phyloP scores from a whole-genome alignment of 23 tunicate genomes.

The Aplidium turbinatum region DNA sequence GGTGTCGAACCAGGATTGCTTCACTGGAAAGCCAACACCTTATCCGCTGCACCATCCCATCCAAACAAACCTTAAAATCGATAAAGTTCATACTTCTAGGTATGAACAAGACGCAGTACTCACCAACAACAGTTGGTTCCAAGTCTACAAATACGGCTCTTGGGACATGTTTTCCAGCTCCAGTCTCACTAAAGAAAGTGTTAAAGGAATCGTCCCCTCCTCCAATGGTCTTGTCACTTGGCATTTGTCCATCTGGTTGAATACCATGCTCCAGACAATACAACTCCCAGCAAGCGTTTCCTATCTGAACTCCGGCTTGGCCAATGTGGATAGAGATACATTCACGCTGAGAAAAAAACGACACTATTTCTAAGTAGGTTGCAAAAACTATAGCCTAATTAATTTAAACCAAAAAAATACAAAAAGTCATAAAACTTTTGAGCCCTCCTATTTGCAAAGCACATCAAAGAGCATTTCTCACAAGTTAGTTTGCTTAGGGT shows the following conservation, averaged over 20 bases:
- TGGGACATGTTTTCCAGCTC: constrained; percentile 99
- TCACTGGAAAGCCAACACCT: no score
- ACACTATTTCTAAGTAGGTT: no score
- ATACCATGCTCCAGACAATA: constrained; percentile 98
- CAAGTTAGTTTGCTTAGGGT: no score
- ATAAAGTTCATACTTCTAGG: no score
- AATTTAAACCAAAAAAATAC: no score
- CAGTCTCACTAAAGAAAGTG: constrained; percentile 97
- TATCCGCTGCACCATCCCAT: no score
- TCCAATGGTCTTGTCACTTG: constrained; percentile 94
- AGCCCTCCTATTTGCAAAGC: no score
- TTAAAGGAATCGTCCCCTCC: constrained; percentile 98
- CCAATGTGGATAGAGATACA: constrained; percentile 98
- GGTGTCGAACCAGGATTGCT: no score
- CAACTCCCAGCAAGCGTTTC: constrained; percentile 99
- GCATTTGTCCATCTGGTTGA: constrained; percentile 99
- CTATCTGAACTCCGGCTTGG: constrained; percentile 98
- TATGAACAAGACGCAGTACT: not conserved
- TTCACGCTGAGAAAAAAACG: constrained; percentile 60
- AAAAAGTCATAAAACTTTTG: no score
- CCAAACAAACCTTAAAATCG: no score
- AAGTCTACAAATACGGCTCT: constrained; percentile 96
- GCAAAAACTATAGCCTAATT: no score
- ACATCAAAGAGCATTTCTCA: no score
- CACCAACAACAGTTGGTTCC: constrained; percentile 98